These are phyloP conservation scores for Galeruca laticollis DNA, from an alignment of 2,888 invertebrate genomes.

Conservation along the genomic window DNA sequence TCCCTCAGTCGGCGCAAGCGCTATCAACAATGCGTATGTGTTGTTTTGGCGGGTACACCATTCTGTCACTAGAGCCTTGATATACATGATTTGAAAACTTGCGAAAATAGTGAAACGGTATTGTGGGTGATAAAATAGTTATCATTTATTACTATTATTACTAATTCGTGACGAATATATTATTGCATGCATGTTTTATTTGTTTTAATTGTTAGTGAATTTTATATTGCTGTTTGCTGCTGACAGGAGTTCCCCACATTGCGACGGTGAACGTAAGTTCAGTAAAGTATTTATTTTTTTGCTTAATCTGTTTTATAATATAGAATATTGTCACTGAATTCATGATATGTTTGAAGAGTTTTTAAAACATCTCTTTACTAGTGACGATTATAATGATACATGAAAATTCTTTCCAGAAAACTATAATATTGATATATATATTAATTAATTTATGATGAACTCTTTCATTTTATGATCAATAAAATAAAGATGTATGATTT, in stretches of 20 bases:
- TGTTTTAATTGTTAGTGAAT: slow-evolving; percentile 6
- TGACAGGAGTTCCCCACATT: not conserved
- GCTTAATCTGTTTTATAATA: no score
- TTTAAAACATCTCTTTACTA: no score
- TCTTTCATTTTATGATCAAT: no score
- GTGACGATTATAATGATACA: no score
- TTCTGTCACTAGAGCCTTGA: slow-evolving; percentile 55
- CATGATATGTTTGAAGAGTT: no score
- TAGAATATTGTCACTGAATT: no score
- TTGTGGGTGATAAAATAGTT: slow-evolving; percentile 54
- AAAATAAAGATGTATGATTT: no score
- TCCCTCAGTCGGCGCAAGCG: slow-evolving; percentile 59
- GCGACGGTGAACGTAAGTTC: slow-evolving; percentile 13
- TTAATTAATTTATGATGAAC: no score
- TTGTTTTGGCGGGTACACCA: slow-evolving; percentile 64
- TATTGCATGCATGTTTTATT: slow-evolving; percentile 7
- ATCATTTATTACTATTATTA: slow-evolving; percentile 1
- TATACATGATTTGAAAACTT: slow-evolving; percentile 61
- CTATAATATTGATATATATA: no score
- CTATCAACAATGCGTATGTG: slow-evolving; percentile 57
- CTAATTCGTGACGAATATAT: slow-evolving; percentile 1
- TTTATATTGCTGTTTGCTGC: slow-evolving; percentile 6
- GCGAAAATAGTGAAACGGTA: slow-evolving; percentile 53
- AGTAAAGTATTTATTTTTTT: not conserved
- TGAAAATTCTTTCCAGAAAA: no score